Percentiles rank a stretch among this genome's conserved stretches.
Evolutionary conservation across 2,113 vertebrate species (phyloP).

Genomic region (Thymallus thymallus): DNA sequence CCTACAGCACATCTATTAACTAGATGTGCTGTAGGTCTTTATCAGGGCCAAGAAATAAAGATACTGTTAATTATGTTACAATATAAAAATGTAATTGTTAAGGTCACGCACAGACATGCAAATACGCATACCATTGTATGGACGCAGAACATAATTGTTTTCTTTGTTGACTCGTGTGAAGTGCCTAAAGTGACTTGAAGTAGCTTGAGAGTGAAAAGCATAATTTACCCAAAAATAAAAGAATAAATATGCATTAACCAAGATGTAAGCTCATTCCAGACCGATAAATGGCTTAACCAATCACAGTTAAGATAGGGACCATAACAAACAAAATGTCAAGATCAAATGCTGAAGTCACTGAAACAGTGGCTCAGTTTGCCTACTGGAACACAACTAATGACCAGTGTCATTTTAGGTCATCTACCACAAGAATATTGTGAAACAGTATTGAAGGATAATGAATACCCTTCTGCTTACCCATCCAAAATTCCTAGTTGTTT

Average conservation of each 20-base stretch:
- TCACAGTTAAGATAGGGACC: constrained; percentile 32
- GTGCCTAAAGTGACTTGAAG: neutral
- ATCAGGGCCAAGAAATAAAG: neutral
- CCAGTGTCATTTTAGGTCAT: constrained; percentile 61
- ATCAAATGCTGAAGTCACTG: constrained; percentile 38
- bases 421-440: constrained; percentile 45
- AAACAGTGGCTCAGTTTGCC: constrained; percentile 51
- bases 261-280: constrained; percentile 7
- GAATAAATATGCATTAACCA: neutral
- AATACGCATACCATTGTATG: neutral
- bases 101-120: constrained; percentile 20
- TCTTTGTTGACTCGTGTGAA: neutral
- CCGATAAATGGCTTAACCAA: constrained; percentile 11
- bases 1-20: constrained; percentile 1
- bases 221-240: neutral
- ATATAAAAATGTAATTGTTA: constrained; percentile 33
- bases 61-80: constrained; percentile 29
- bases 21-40: neutral
- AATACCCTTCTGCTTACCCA: constrained; percentile 60
- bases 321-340: constrained; percentile 39
- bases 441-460: constrained; percentile 20
- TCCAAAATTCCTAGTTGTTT: constrained; percentile 64
- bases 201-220: neutral
- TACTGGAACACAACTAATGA: constrained; percentile 51
- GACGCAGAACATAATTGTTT: constrained; percentile 10